Conservation (phyloP, 2,888 invertebrate genomes). For the Lasioglossum oenotherae region DNA sequence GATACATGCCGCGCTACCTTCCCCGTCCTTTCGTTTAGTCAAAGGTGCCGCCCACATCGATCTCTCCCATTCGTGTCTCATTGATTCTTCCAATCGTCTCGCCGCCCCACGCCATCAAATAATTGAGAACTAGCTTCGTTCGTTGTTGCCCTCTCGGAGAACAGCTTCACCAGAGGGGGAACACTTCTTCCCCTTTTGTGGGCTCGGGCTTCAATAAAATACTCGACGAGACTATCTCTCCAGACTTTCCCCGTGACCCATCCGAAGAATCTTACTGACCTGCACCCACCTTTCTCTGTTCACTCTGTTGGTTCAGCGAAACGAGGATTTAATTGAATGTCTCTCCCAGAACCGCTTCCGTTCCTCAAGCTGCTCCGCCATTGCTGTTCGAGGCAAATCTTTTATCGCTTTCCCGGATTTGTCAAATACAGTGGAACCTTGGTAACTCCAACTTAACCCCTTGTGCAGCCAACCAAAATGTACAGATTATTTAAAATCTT, state of each 20-base stretch:
- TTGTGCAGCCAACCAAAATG: too few relatives aligned
- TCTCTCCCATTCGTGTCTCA: slow-evolving; percentile 65
- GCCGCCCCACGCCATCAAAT: slow-evolving; percentile 37
- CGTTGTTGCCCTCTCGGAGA: slow-evolving; percentile 7
- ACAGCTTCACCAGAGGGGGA: not conserved
- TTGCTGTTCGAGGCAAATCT: not conserved
- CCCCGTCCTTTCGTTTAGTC: slow-evolving; percentile 59
- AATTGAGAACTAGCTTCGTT: slow-evolving; percentile 43
- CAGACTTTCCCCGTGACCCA: slow-evolving; percentile 6
- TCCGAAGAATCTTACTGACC: not conserved
- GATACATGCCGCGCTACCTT: slow-evolving; percentile 69
- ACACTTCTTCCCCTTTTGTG: slow-evolving; percentile 18
- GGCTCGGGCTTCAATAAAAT: slow-evolving; percentile 55
- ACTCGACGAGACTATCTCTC: slow-evolving; percentile 52
- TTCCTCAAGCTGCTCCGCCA: not conserved
- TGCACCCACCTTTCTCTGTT: not conserved
- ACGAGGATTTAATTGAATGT: slow-evolving; percentile 15
- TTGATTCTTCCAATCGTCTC: slow-evolving; percentile 62
- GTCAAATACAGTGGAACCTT: not conserved
- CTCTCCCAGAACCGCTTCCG: slow-evolving; percentile 10
- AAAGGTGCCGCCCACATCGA: slow-evolving; percentile 73
- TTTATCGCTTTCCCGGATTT: not conserved
- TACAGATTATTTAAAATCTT: too few relatives aligned
- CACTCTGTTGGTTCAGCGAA: not conserved
- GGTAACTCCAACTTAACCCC: too few relatives aligned